phyloP scores from a whole-genome alignment of 2,797 vertebrate species.

The Atherinosoma microstoma region DNA sequence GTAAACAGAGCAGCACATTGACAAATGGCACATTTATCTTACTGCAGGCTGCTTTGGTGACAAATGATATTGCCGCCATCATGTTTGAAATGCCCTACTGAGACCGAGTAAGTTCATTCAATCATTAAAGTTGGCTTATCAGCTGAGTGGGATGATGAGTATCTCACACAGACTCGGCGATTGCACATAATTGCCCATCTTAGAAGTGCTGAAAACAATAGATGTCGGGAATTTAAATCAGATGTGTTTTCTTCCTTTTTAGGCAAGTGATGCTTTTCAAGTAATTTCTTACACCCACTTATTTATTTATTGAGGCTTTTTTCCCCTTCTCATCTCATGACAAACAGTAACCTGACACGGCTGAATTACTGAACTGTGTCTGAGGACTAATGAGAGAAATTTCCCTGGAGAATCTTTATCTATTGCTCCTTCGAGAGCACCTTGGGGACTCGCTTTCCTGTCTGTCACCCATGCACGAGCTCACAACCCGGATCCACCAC shows the following conservation, averaged over 20 bases:
- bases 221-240: slow-evolving; percentile 61
- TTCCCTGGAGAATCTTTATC: slow-evolving; percentile 97
- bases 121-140: slow-evolving; percentile 75
- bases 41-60: slow-evolving; percentile 31
- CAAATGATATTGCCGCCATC: slow-evolving; percentile 48
- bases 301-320: slow-evolving; percentile 45
- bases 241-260: slow-evolving; percentile 71
- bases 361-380: slow-evolving; percentile 97
- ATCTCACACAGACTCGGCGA: slow-evolving; percentile 48
- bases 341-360: slow-evolving; percentile 92
- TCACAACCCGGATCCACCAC: slow-evolving; percentile 30
- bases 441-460: slow-evolving; percentile 90
- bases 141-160: slow-evolving; percentile 52
- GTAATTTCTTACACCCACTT: slow-evolving; percentile 32
- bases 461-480: slow-evolving; percentile 90
- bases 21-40: slow-evolving; percentile 62
- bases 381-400: slow-evolving; percentile 98
- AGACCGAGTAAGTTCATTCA: slow-evolving; percentile 61
- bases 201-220: slow-evolving; percentile 40
- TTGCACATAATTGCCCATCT: slow-evolving; percentile 55
- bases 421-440: slow-evolving; percentile 92
- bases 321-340: slow-evolving; percentile 84
- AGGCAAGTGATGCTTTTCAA: slow-evolving; percentile 61
- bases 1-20: slow-evolving; percentile 61
- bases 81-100: slow-evolving; percentile 55